Evolutionary conservation across 2,888 invertebrate genomes (phyloP).

Genomic region (Unio pictorum): DNA sequence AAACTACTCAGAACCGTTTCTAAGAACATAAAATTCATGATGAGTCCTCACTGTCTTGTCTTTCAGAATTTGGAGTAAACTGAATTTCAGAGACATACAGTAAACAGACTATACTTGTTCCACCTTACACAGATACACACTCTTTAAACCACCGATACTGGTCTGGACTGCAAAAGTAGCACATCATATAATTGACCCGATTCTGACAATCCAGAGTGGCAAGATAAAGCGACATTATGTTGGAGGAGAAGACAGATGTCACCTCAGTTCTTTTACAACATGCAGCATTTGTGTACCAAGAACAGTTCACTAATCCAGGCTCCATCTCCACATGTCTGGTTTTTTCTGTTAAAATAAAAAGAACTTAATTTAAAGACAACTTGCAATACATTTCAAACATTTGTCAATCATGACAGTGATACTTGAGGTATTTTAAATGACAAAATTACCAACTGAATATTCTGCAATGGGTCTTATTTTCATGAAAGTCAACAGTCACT

Average conservation of each 20-base stretch:
- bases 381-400: too few species aligned
- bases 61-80: neutral
- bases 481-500: too few species aligned
- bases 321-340: slow-evolving; percentile 55
- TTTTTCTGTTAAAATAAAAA: slow-evolving; percentile 41
- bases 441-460: too few species aligned
- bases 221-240: slow-evolving; percentile 66
- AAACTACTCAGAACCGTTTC: too few species aligned
- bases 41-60: neutral
- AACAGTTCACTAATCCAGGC: slow-evolving; percentile 69
- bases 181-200: slow-evolving; percentile 71
- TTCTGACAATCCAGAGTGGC: slow-evolving; percentile 66
- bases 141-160: slow-evolving; percentile 68
- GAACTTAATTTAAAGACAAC: neutral
- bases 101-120: neutral
- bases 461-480: too few species aligned
- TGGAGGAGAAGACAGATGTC: slow-evolving; percentile 68
- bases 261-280: slow-evolving; percentile 72
- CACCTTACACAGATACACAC: slow-evolving; percentile 19
- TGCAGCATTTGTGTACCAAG: slow-evolving; percentile 69
- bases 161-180: slow-evolving; percentile 71
- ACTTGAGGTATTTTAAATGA: too few species aligned
- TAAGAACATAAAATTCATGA: neutral
- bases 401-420: too few species aligned
- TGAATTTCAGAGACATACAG: neutral